phyloP scores from a whole-genome alignment of 30 jellyfish, hydroid and myxozoan species.

The Mastigias papua region DNA sequence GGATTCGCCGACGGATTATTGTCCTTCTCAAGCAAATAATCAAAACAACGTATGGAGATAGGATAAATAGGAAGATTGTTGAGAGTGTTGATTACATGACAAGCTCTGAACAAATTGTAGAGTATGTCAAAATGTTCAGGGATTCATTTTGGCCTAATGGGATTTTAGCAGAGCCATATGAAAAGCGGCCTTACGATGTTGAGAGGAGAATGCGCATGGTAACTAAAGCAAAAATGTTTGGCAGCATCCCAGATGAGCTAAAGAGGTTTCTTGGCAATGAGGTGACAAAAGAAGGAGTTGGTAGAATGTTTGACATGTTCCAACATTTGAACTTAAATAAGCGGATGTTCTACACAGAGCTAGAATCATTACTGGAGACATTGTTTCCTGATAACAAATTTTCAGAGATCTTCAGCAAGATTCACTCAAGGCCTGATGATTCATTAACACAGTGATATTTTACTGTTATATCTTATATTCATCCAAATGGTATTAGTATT shows the following conservation, averaged over 20 bases:
- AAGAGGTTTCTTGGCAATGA: slow-evolving; percentile 95
- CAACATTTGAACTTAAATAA: slow-evolving; percentile 88
- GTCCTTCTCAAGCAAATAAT: slow-evolving; percentile 87
- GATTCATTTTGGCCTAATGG: slow-evolving; percentile 99
- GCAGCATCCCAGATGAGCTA: slow-evolving; percentile 96
- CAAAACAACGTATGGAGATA: slow-evolving; percentile 92
- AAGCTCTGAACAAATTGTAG: slow-evolving; percentile 91
- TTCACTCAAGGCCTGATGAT: slow-evolving; percentile 76
- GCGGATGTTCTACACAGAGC: slow-evolving; percentile 78
- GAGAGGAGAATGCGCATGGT: slow-evolving; percentile 94
- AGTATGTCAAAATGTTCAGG: slow-evolving; percentile 83
- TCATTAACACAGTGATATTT: not conserved
- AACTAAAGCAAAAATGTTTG: slow-evolving; percentile 92
- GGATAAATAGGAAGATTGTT: slow-evolving; percentile 96
- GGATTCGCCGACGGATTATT: slow-evolving; percentile 94
- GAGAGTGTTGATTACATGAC: slow-evolving; percentile 89
- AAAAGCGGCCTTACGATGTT: slow-evolving; percentile 80
- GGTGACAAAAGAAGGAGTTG: slow-evolving; percentile 93
- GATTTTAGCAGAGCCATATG: slow-evolving; percentile 89
- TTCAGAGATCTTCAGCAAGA: slow-evolving; percentile 79
- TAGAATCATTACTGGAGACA: slow-evolving; percentile 90
- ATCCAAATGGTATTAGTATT: too few relatives aligned
- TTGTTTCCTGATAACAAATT: slow-evolving; percentile 90
- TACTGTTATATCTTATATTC: too few relatives aligned
- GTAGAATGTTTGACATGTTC: slow-evolving; percentile 91